phyloP scores from a whole-genome alignment of 2,113 vertebrate genomes.

The Trogon surrucura region DNA sequence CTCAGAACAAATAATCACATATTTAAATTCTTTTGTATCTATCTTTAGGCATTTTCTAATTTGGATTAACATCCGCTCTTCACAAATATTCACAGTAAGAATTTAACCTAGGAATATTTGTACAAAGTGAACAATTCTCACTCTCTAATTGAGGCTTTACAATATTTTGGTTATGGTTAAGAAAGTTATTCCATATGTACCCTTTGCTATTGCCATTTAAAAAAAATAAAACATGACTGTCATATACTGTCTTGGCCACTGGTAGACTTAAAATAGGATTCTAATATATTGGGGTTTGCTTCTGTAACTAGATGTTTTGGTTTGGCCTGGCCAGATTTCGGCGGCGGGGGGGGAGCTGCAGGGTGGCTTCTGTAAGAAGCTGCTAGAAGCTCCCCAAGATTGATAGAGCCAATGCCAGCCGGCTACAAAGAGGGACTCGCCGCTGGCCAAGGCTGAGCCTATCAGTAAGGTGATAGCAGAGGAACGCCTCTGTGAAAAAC shows the following conservation, averaged over 20 bases:
- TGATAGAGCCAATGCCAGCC: no score
- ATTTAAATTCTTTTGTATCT: not conserved
- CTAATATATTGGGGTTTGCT: not conserved
- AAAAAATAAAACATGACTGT: not conserved
- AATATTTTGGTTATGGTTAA: not conserved
- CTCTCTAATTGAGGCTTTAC: not conserved
- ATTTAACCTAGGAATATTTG: not conserved
- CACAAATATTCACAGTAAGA: not conserved
- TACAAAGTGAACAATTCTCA: not conserved
- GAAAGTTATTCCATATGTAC: not conserved
- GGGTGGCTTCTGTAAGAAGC: no score
- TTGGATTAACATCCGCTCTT: not conserved
- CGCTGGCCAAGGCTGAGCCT: no score
- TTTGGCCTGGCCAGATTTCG: no score
- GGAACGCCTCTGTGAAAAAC: no score
- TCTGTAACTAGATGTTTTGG: no score
- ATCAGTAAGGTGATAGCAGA: no score
- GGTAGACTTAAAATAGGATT: not conserved
- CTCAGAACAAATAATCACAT: not conserved
- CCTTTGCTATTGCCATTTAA: not conserved
- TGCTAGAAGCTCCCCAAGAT: no score
- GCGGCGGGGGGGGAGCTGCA: no score
- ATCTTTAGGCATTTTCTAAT: not conserved
- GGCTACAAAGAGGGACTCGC: no score
- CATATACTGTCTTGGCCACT: not conserved